These are phyloP conservation scores for Apostichopus japonicus DNA, from an alignment of 35 echinoderm and acorn worm species.

Conservation along the genomic window DNA sequence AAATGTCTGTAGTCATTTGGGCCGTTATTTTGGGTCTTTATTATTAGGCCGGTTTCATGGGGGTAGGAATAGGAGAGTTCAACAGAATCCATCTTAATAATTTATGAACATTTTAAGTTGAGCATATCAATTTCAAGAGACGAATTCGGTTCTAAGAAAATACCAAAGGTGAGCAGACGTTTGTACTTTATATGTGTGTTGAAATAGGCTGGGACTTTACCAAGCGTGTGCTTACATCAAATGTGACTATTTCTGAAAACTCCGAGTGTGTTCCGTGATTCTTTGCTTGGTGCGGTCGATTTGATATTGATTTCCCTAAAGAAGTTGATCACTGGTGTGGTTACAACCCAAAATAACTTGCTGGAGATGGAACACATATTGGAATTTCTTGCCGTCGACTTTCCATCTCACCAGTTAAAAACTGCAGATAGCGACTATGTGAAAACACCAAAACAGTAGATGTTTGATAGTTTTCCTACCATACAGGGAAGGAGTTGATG, in stretches of 20 bases:
- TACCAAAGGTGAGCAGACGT: not conserved
- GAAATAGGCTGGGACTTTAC: conserved; percentile 41
- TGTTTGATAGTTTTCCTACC: conserved; percentile 27
- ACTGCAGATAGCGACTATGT: not conserved
- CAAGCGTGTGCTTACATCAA: conserved; percentile 12
- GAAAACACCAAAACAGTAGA: conserved; percentile 7
- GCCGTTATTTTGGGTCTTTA: too few relatives aligned
- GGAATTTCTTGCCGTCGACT: conserved; percentile 8
- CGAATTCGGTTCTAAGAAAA: not conserved
- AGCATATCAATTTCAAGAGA: not conserved
- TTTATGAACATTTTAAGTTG: too few relatives aligned
- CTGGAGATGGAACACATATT: conserved; percentile 21
- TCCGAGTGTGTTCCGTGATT: not conserved
- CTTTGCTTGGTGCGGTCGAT: conserved; percentile 13
- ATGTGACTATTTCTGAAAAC: conserved; percentile 19
- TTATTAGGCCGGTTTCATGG: too few relatives aligned
- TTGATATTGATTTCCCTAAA: conserved; percentile 9
- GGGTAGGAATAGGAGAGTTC: too few relatives aligned
- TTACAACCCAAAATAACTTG: conserved; percentile 36
- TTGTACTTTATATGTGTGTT: not conserved
- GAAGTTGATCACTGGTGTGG: conserved; percentile 40
- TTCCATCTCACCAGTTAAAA: not conserved
- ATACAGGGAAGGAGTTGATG: conserved; percentile 14
- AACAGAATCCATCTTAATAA: too few relatives aligned
- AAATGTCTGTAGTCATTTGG: too few relatives aligned